Conservation (phyloP, 35 echinoderm and acorn worm genomes). For the Hemicentrotus pulcherrimus region DNA sequence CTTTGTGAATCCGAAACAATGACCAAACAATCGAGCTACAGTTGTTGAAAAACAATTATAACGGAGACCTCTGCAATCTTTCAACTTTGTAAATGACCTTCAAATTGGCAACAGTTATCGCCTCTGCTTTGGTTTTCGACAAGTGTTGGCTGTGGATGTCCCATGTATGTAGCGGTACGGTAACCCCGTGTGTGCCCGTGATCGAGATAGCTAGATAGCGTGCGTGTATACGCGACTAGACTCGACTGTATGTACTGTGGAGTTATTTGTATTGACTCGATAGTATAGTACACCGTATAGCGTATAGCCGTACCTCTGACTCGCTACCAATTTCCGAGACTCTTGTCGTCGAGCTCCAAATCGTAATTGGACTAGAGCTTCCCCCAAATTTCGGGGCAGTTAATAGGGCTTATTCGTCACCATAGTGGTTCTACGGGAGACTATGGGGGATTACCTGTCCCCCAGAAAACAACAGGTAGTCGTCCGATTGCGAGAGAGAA, state of each 20-base stretch:
- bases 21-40: no score
- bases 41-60: no score
- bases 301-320: neutral
- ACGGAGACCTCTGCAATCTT: neutral
- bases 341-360: neutral
- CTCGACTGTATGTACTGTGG: neutral
- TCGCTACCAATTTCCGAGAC: neutral
- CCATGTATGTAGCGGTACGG: neutral
- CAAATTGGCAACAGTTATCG: neutral
- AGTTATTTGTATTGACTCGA: neutral
- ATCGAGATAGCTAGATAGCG: neutral
- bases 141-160: neutral
- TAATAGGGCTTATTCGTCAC: conserved; percentile 55
- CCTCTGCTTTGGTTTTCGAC: neutral
- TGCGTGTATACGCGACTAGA: neutral
- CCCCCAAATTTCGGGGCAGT: conserved; percentile 50
- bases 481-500: conserved; percentile 54
- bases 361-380: neutral
- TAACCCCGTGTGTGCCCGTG: neutral
- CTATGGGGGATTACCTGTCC: conserved; percentile 73
- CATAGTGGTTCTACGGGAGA: conserved; percentile 71
- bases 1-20: no score
- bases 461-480: conserved; percentile 64
- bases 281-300: neutral
- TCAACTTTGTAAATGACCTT: neutral